phyloP scores from a whole-genome alignment of 2,113 vertebrate species.

The Phaethon lepturus region DNA sequence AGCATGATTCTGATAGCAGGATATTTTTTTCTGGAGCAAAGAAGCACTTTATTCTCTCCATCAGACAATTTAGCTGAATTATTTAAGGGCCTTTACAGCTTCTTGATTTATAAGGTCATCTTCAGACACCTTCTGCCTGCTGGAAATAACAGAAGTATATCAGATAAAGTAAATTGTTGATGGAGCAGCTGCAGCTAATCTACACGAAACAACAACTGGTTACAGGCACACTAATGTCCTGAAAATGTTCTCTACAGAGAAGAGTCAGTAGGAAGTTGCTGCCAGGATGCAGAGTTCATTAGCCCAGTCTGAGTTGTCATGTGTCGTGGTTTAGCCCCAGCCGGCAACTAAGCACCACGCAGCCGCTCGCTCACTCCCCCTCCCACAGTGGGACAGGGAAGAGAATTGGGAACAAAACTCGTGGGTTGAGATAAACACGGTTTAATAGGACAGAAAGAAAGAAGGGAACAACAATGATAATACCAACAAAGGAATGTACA shows the following conservation, averaged over 20 bases:
- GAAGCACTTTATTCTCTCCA: neutral
- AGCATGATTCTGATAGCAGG: neutral
- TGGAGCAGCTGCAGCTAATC: neutral
- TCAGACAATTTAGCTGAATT: neutral
- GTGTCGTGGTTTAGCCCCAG: too few species aligned
- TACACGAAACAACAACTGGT: neutral
- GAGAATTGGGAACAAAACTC: too few species aligned
- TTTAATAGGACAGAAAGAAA: too few species aligned
- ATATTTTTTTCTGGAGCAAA: neutral
- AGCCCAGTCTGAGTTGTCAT: neutral
- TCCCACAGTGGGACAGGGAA: too few species aligned
- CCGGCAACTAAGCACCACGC: too few species aligned
- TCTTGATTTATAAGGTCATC: slow-evolving; percentile 29
- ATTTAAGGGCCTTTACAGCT: slow-evolving; percentile 51
- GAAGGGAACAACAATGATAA: too few species aligned
- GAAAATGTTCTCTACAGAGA: neutral
- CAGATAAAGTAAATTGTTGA: neutral
- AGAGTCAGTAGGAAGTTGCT: neutral
- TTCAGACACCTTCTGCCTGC: slow-evolving; percentile 16
- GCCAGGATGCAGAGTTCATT: neutral
- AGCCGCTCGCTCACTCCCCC: too few species aligned
- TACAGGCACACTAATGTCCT: neutral
- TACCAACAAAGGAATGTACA: too few species aligned
- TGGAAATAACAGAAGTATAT: neutral
- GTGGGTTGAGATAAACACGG: too few species aligned